A percentile compares a stretch with the other conserved stretches of the same genome.
These are phyloP conservation scores for Hipposideros armiger DNA, from an alignment of 2,113 vertebrate genomes.

Conservation along the genomic window DNA sequence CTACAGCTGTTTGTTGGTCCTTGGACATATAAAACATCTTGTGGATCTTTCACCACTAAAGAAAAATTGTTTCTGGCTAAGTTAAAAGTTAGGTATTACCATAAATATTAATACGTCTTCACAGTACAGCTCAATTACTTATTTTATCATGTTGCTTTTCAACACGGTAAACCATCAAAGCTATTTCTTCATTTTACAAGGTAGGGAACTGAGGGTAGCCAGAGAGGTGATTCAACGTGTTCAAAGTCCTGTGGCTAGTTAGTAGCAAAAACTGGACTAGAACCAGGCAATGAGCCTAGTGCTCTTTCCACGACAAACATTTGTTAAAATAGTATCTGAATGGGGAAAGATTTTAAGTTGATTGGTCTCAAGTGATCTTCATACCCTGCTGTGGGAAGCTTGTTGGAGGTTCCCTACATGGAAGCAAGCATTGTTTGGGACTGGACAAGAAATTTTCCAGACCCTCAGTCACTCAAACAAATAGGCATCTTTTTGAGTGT, in stretches of 20 bases:
- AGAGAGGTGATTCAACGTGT: conserved; percentile 32
- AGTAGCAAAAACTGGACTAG: background rate
- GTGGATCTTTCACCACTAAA: conserved; percentile 33
- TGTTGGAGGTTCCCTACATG: background rate
- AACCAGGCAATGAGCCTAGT: background rate
- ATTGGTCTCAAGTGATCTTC: background rate
- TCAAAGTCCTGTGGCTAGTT: conserved; percentile 12
- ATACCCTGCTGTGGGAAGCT: background rate
- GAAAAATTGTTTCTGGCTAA: conserved; percentile 54
- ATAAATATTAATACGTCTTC: conserved; percentile 50
- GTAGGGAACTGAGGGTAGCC: background rate
- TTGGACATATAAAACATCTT: conserved; percentile 43
- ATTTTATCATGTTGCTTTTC: conserved; percentile 55
- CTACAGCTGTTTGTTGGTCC: conserved; percentile 46
- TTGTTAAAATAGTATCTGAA: conserved; percentile 39
- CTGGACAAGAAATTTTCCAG: background rate
- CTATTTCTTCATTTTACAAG: background rate
- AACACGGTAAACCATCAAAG: conserved; percentile 8
- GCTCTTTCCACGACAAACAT: background rate
- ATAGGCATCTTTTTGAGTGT: conserved; percentile 29
- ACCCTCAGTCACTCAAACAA: background rate
- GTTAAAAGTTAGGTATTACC: conserved; percentile 38
- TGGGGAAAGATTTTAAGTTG: conserved; percentile 33
- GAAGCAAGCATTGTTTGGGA: conserved; percentile 26
- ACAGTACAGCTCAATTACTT: conserved; percentile 8